Conservation (phyloP, 2,888 invertebrate genomes). For the Pyrgus malvae region DNA sequence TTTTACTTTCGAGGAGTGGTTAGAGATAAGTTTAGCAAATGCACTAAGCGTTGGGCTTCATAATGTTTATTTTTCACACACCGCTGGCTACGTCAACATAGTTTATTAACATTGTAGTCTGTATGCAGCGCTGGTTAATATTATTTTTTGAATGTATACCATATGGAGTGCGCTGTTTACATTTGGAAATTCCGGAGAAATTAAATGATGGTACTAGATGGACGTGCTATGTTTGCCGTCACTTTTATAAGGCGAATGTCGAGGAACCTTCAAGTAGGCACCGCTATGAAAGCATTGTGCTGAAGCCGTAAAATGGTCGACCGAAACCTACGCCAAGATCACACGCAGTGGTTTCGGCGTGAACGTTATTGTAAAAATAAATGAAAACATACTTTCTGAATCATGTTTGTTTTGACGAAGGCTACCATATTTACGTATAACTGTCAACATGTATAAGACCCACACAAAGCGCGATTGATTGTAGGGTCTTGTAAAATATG, state of each 20-base stretch:
- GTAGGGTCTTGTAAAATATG: conserved; percentile 65
- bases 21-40: conserved; percentile 75
- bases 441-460: conserved; percentile 69
- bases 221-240: conserved; percentile 49
- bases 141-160: conserved; percentile 39
- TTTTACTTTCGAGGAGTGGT: conserved; percentile 65
- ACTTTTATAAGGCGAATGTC: conserved; percentile 31
- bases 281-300: conserved; percentile 26
- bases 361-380: conserved; percentile 73
- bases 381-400: conserved; percentile 70
- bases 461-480: conserved; percentile 77
- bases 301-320: conserved; percentile 45
- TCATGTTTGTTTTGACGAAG: conserved; percentile 75
- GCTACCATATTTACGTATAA: conserved; percentile 61
- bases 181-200: conserved; percentile 28
- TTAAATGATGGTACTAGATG: conserved; percentile 35
- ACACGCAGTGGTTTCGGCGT: conserved; percentile 60
- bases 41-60: conserved; percentile 55
- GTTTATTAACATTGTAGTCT: conserved; percentile 58
- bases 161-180: conserved; percentile 30
- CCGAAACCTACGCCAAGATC: conserved; percentile 57
- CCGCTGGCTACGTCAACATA: conserved; percentile 56
- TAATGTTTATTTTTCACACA: conserved; percentile 73
- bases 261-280: conserved; percentile 30
- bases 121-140: conserved; percentile 51